phyloP scores from a whole-genome alignment of 2,113 vertebrate genomes.

The Lasiurus cinereus region DNA sequence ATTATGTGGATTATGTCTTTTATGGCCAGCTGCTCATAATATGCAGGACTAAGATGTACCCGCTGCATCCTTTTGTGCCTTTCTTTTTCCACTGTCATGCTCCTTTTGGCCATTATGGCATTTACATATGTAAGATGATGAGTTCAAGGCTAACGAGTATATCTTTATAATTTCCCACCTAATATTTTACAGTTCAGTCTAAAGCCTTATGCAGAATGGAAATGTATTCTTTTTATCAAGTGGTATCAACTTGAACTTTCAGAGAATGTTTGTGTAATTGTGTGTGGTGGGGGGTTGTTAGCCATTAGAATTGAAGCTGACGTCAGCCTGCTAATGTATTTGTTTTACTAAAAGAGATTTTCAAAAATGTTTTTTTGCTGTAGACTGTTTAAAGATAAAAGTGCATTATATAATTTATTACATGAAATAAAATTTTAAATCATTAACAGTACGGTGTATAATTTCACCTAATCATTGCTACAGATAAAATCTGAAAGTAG shows the following conservation, averaged over 20 bases:
- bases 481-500: conserved; percentile 51
- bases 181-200: background rate
- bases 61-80: background rate
- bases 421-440: conserved; percentile 63
- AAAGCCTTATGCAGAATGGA: conserved; percentile 26
- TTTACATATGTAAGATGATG: background rate
- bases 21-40: too few species aligned
- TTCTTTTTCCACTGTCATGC: background rate
- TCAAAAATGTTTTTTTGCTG: conserved; percentile 67
- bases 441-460: background rate
- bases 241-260: background rate
- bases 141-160: background rate
- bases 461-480: conserved; percentile 18
- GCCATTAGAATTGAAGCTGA: background rate
- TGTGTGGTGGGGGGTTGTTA: background rate
- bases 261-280: conserved; percentile 10
- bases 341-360: conserved; percentile 22
- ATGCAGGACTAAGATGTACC: background rate
- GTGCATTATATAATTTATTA: conserved; percentile 65
- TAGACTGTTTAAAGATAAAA: conserved; percentile 63
- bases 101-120: background rate
- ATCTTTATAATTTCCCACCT: background rate
- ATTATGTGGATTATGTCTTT: background rate
- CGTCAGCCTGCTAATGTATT: background rate
- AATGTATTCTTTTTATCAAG: conserved; percentile 35